These are phyloP conservation scores for Lepidurus packardi DNA, from an alignment of 1,140 invertebrate species.

Conservation along the genomic window DNA sequence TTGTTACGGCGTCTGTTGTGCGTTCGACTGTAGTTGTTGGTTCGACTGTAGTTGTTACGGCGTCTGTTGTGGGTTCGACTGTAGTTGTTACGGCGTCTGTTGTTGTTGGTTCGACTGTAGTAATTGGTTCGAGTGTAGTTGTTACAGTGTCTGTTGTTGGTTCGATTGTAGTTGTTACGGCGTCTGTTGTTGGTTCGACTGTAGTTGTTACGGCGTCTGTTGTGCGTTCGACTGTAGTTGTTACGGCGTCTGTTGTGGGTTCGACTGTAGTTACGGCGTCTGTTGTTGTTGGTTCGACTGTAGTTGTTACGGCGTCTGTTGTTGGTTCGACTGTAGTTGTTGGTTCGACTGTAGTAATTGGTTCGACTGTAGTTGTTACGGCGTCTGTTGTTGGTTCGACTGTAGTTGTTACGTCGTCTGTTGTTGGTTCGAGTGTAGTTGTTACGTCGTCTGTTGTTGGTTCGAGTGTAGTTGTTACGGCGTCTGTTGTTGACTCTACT, in stretches of 20 bases:
- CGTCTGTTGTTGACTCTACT: background rate
- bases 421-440: background rate
- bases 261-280: too few species aligned
- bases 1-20: too few species aligned
- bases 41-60: background rate
- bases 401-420: background rate
- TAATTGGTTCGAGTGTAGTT: background rate
- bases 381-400: background rate
- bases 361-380: background rate
- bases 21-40: constrained; percentile 15
- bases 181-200: background rate
- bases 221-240: background rate
- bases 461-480: background rate
- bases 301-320: background rate
- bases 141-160: too few species aligned
- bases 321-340: constrained; percentile 26
- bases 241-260: background rate
- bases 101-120: constrained; percentile 20
- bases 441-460: background rate
- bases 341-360: constrained; percentile 11
- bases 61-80: constrained; percentile 22
- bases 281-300: constrained; percentile 1
- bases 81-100: too few species aligned
- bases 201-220: background rate
- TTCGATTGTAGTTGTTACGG: background rate